Conservation (phyloP, 2,888 invertebrate genomes). For the Auanema sp. region DNA sequence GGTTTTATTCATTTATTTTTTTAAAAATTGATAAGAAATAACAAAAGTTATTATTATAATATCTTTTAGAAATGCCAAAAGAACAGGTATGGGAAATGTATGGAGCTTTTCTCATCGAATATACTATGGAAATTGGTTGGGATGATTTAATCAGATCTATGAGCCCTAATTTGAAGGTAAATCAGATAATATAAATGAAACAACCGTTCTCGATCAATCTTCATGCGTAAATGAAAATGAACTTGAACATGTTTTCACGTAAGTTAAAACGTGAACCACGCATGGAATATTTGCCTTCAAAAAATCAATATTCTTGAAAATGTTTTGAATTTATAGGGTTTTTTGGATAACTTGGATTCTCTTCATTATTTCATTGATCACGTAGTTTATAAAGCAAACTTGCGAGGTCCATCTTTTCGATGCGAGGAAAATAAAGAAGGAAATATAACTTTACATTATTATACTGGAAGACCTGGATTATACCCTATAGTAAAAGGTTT, state of each 20-base stretch:
- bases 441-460: conserved; percentile 87
- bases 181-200: neutral
- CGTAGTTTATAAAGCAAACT: conserved; percentile 62
- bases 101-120: conserved; percentile 60
- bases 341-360: conserved; percentile 94
- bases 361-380: conserved; percentile 72
- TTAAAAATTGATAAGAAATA: neutral
- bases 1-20: conserved; percentile 8
- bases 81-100: conserved; percentile 63
- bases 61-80: conserved; percentile 48
- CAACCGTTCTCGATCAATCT: neutral
- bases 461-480: conserved; percentile 87
- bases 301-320: neutral
- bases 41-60: too few species aligned
- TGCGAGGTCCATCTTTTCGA: conserved; percentile 68
- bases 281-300: neutral
- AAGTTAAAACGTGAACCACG: conserved; percentile 2
- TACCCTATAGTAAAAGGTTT: conserved; percentile 81
- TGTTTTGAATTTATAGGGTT: conserved; percentile 71
- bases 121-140: conserved; percentile 63
- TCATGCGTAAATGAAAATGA: neutral
- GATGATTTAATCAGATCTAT: conserved; percentile 59
- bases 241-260: neutral
- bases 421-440: conserved; percentile 88
- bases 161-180: conserved; percentile 59